Evolutionary conservation across 1,140 invertebrate genomes (phyloP).

Genomic region (Heliconius congener): DNA sequence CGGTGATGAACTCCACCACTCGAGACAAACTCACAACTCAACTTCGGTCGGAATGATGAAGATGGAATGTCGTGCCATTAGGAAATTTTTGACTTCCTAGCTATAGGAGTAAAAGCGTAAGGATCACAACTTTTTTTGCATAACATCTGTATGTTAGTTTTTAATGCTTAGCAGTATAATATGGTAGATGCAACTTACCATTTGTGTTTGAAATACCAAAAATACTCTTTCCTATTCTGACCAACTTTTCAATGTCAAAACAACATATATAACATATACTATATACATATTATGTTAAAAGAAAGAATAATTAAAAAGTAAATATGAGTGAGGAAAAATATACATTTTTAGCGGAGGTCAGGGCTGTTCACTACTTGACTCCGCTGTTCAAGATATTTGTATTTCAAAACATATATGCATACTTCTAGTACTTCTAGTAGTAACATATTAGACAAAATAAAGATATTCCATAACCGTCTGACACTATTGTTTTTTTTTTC

Average conservation of each 20-base stretch:
- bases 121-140: neutral
- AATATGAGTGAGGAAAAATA: neutral
- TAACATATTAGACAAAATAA: slow-evolving; percentile 12
- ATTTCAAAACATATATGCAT: neutral
- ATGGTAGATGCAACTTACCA: neutral
- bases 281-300: neutral
- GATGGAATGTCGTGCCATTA: no score
- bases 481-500: neutral
- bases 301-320: slow-evolving; percentile 14
- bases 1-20: no score
- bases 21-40: no score
- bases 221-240: neutral
- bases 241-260: slow-evolving; percentile 12
- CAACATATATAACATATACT: neutral
- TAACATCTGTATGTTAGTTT: no score
- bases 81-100: no score
- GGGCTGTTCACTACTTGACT: neutral
- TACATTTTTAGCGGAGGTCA: neutral
- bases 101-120: no score
- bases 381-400: slow-evolving; percentile 3
- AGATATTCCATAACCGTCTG: neutral
- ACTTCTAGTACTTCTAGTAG: neutral
- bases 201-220: neutral
- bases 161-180: no score
- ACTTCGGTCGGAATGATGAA: no score